A percentile compares a stretch with the other conserved stretches of the same genome.
Conservation (phyloP, 2,113 vertebrate species). For the Neopipo cinnamomea region DNA sequence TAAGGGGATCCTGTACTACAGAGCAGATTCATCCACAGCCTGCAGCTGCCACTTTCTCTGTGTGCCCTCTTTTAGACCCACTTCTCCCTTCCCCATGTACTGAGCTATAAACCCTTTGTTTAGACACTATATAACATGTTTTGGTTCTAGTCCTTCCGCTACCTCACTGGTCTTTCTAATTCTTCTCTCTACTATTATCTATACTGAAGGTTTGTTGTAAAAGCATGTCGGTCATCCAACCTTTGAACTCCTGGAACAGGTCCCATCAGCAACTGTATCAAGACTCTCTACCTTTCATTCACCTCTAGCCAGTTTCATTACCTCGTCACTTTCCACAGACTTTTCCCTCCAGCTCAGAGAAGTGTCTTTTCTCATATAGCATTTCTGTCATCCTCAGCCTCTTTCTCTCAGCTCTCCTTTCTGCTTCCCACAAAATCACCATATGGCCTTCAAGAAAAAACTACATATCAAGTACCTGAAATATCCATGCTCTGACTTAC, state of each 20-base stretch:
- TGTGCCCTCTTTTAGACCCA: not conserved
- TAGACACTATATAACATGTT: not conserved
- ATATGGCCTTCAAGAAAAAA: not conserved
- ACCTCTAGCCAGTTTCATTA: not conserved
- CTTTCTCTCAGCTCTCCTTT: not conserved
- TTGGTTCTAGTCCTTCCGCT: not conserved
- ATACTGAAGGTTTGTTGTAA: not conserved
- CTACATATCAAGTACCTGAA: not conserved
- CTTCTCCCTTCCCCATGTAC: not conserved
- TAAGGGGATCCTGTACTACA: not conserved
- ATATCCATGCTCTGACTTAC: not conserved
- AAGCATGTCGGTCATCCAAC: not conserved
- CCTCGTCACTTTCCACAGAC: not conserved
- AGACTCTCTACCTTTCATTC: not conserved
- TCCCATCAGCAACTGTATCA: not conserved
- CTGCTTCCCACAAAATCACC: not conserved
- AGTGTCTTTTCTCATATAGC: not conserved
- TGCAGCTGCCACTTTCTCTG: not conserved
- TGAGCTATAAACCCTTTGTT: not conserved
- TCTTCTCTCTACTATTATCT: not conserved
- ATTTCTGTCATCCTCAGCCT: not conserved
- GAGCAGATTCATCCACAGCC: not conserved
- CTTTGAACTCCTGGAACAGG: not conserved
- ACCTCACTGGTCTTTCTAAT: not conserved
- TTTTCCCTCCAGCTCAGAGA: not conserved